Percentiles rank a stretch among this genome's conserved stretches.
These are phyloP conservation scores for Hirtodrosophila trivittata DNA, from an alignment of 2,888 invertebrate species.

Conservation along the genomic window DNA sequence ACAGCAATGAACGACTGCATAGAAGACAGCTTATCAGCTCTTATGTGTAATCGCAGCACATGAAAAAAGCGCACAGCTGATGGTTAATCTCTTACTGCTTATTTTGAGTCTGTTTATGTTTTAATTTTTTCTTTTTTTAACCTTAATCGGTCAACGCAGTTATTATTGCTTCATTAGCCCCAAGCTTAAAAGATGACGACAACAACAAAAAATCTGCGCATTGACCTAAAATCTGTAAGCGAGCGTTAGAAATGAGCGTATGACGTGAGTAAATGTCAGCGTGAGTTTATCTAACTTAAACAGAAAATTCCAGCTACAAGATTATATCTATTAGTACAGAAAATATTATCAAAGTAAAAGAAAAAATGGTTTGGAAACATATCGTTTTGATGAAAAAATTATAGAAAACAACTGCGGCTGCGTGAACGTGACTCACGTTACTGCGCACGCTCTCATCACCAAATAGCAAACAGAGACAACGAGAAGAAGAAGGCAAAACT, in stretches of 20 bases:
- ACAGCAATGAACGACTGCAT: conserved; percentile 8
- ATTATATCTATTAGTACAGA: no score
- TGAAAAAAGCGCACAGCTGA: conserved; percentile 3
- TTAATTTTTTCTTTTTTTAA: conserved; percentile 9
- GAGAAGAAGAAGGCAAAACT: conserved; percentile 13
- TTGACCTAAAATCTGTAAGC: conserved; percentile 48
- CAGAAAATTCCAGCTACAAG: no score
- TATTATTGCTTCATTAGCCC: conserved; percentile 33
- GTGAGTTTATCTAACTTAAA: no score
- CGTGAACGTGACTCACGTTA: conserved; percentile 1
- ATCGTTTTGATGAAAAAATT: conserved; percentile 7
- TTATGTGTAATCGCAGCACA: conserved; percentile 4
- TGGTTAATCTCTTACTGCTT: neutral
- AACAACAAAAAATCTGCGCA: conserved; percentile 30
- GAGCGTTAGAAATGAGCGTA: conserved; percentile 20
- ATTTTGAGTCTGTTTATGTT: neutral
- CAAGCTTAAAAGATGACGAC: conserved; percentile 1
- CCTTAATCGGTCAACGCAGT: conserved; percentile 25
- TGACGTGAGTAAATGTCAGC: neutral
- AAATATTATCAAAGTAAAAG: no score
- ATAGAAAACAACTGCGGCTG: conserved; percentile 3
- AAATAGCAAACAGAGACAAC: neutral
- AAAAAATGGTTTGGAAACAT: no score
- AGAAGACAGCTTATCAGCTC: conserved; percentile 18
- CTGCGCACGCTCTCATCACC: conserved; percentile 15